Base-by-base conservation (phyloP, 2,113 vertebrate genomes). In the Cyprinus carpio region DNA sequence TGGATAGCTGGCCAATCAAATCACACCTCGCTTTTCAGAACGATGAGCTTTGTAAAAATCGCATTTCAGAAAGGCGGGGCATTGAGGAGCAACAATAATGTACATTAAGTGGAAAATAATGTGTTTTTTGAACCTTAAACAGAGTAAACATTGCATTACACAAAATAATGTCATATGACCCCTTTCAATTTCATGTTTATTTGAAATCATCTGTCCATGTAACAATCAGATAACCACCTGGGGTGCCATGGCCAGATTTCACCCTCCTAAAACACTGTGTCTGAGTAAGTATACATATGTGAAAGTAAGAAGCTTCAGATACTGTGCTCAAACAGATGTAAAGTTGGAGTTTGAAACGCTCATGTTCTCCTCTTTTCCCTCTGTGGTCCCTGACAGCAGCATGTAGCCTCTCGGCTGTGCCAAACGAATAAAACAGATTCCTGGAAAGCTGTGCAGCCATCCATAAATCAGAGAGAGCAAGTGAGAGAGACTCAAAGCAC, bases 381-480 rank as follows among this genome's bases (percentile, higher is more conserved):
- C 71, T 54, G 54, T 58, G 27, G 75, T 75, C 71, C 81, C 77
- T 82, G 76, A 90, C 85, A 85, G 58, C 87, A 87, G 84, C 86
- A 87, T 67, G 77, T 67, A 87, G 81, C 87, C 87, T 82, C 78
- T 62, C 10, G 18, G 78, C 82, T 83, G 74, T 87, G 87, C 82
- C 88, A 86, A 84, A 79, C 85, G 86, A 87, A 91, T 88, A 81
- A 89, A 90, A 87, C 72, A 72, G 81, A 90, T 89, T 91, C 87
- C 86, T 87, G 46, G 85, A 84, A 87, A 87, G 83, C 82, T 88
- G 75, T 80, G 77, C 81, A 77, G 65, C 79, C 31, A 58, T 62
- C 80, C 79, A 89, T 90, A 90, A 90, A 91, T 90, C 87, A 87
- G 40, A 85, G 43, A 46, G 20, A 69, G 8, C 6, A 27, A 65